Evolutionary conservation across 1,140 invertebrate genomes (phyloP), one percentile per base, ranked within the genome.

Genomic region (Cotesia vestalis): DNA sequence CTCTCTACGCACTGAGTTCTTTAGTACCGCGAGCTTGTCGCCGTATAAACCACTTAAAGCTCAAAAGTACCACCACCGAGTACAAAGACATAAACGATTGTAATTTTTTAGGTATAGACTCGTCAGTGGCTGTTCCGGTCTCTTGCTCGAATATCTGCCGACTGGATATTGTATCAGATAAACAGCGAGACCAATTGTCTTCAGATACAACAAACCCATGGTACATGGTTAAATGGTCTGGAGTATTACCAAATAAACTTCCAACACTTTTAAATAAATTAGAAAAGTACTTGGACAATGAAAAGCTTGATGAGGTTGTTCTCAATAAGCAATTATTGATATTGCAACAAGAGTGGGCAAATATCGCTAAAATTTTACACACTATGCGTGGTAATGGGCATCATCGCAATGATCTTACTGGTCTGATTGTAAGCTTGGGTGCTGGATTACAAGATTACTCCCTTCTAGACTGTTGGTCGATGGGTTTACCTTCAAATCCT

Each of bases 291-390:
- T 73, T 88, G 5, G 81, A 84, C 4, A 87, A 88, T 74, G 80
- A 86, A 20, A 85, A 81, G 75, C 76, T 88, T 27, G 75, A 78
- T 57, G 83, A 86, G 64, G 80, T 82, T 20, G 82, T 85, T 5
- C 67, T 88, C 4, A 83, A 79, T 71, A 80, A 80, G 67, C 85
- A 88, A 73, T 81, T 87, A 73, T 79, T 78, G 57, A 83, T 84
- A n/a, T 61, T 88, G 3, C 84, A 86, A 73, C 81, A 87, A 79
- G 86, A 88, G 81, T 88, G 87, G 87, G 71, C 81, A 3, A 87
- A 85, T 57, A 84, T 87, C 61, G 84, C 85, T 0, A 86, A 85
- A 81, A 83, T 87, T 14, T 74, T 86, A 61, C 81, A 80, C 67
- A 79, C 83, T 4, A 83, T 86, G 79, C 77, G 82, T 69, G 84